A percentile compares a stretch with the other conserved stretches of the same genome.
Evolutionary conservation across 2,888 invertebrate species (phyloP).

Genomic region (Amiota minor): DNA sequence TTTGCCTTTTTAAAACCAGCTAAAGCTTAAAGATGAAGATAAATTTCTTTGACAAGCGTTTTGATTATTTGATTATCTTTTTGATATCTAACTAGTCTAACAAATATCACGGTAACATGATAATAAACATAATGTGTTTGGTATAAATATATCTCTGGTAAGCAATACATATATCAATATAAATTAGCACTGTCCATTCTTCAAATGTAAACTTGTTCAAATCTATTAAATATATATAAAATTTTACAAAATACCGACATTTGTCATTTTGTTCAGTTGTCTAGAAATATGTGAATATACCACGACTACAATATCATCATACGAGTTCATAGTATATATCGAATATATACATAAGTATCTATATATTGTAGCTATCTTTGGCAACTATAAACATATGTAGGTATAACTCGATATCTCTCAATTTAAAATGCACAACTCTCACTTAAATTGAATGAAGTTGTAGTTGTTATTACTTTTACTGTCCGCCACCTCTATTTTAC

Average conservation of each 20-base stretch:
- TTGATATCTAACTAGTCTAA: too few species aligned
- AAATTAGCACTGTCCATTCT: conserved; percentile 14
- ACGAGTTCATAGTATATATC: conserved; percentile 4
- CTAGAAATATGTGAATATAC: too few species aligned
- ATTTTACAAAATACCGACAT: not conserved
- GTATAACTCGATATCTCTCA: not conserved
- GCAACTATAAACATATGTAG: not conserved
- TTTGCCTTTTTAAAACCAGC: too few species aligned
- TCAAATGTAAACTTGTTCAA: conserved; percentile 8
- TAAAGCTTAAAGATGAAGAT: too few species aligned
- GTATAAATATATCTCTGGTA: too few species aligned
- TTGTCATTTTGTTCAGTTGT: too few species aligned
- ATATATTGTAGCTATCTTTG: not conserved
- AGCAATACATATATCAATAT: not conserved
- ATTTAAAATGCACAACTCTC: conserved; percentile 49
- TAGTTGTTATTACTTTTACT: conserved; percentile 23
- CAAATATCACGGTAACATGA: too few species aligned
- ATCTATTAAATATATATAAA: not conserved
- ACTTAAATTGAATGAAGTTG: conserved; percentile 56
- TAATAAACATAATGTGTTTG: too few species aligned
- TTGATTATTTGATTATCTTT: too few species aligned
- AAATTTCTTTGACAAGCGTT: too few species aligned
- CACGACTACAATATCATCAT: not conserved
- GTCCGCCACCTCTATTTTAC: conserved; percentile 14
- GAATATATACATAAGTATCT: not conserved